Base-by-base conservation (phyloP, 2,888 invertebrate genomes). In the Mylabris sibirica region DNA sequence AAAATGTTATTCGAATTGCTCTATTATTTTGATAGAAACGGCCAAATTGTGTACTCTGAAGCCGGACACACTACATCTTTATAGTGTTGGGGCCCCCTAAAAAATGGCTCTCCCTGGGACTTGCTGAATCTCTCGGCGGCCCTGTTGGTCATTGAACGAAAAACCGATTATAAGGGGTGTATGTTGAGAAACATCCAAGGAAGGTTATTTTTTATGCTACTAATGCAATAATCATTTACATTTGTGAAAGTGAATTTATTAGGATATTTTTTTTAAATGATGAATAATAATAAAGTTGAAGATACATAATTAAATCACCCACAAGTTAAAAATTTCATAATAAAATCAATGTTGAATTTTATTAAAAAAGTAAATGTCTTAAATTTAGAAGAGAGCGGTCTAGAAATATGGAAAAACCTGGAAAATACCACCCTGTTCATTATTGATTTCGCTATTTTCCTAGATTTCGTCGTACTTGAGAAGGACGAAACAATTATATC, bases 401-500 rank as follows among this genome's bases (percentile, higher is more conserved):
- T 12, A 35, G n/a, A 17, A 53, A 22, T 53, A 2, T 53, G 20
- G 53, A 22, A 22, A 17, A 53, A 22, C 20, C 1, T 53, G 20
- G 53, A 22, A 22, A 53, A 24, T 53, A 53, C 53, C 24, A 53
- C 24, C 3, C 11, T 24, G 53, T 53, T 24, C 24, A 24, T 22
- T 53, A 53, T 53, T 22, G 53, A 53, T 53, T 24, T 3, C 3
- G 1, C 4, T 11, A 24, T 53, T 9, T 53, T 22, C 12, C 22
- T 53, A 22, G 11, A 24, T 24, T 53, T 24, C n/a, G 20, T 24
- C n/a, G 20, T 8, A 44, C 17, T 44, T 17, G 20, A 53, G 22
- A 67, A 38, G 24, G 70, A 49, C 67, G 63, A 65, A 65, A 67
- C 67, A 65, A 62, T 61, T 26, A 30, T 20, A 49, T 9, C 49